Percentiles rank a stretch among this genome's conserved stretches.
Evolutionary conservation across 2,797 vertebrate genomes (phyloP).

Genomic region (Rhynchonycteris naso): DNA sequence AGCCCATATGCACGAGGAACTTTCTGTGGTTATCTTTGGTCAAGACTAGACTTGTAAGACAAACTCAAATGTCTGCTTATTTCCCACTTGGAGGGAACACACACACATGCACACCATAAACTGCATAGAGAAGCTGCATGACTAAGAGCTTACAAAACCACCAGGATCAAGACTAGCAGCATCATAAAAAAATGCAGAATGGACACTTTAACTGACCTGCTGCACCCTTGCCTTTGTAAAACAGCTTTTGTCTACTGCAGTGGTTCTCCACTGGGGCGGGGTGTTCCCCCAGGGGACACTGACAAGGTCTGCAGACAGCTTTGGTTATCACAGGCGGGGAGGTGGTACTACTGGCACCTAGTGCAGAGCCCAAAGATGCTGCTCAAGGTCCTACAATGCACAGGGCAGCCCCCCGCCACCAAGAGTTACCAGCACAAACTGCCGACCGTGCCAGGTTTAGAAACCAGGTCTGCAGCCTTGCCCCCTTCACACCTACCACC

Average conservation of each 20-base stretch:
- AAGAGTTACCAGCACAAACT: background rate
- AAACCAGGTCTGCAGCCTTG: background rate
- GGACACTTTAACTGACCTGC: background rate
- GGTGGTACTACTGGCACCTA: background rate
- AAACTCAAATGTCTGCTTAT: conserved; percentile 11
- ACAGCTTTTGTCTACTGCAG: background rate
- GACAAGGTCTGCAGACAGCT: background rate
- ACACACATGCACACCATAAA: background rate
- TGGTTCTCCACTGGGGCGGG: background rate
- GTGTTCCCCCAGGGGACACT: background rate
- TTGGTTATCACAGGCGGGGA: background rate
- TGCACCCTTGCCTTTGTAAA: background rate
- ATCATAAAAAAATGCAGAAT: background rate
- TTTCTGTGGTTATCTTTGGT: background rate
- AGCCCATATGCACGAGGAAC: background rate
- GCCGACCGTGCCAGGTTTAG: fast-evolving
- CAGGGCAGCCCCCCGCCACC: background rate
- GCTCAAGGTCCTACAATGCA: background rate
- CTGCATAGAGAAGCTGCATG: background rate
- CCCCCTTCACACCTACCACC: conserved; percentile 90
- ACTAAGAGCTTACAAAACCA: background rate
- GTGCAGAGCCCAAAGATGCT: background rate
- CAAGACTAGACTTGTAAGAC: background rate
- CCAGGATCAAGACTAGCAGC: background rate
- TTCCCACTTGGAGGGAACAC: background rate